A percentile compares a stretch with the other conserved stretches of the same genome.
Evolutionary conservation across 2,113 vertebrate genomes (phyloP).

Genomic region (Chionis minor): DNA sequence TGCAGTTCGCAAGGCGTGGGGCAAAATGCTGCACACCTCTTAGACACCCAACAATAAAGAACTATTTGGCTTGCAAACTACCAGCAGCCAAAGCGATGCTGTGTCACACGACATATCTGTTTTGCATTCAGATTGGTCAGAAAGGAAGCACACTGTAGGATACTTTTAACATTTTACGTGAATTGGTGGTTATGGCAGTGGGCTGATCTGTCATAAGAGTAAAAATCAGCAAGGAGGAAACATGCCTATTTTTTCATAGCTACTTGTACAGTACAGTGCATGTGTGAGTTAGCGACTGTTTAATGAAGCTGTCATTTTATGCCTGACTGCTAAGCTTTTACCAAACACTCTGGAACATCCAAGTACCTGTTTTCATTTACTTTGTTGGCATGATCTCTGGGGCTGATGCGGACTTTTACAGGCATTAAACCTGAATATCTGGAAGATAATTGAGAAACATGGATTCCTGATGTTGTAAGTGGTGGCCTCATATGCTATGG

Average conservation of each 20-base stretch:
- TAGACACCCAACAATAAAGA: neutral
- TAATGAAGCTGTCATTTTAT: neutral
- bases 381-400: neutral
- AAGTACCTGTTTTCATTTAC: neutral
- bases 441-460: neutral
- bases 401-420: neutral
- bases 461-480: neutral
- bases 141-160: neutral
- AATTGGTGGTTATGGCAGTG: neutral
- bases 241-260: neutral
- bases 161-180: neutral
- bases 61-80: neutral
- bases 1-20: neutral
- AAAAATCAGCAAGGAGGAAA: neutral
- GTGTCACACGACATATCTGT: neutral
- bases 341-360: neutral
- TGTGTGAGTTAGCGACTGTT: neutral
- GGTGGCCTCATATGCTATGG: neutral
- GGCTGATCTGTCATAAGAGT: neutral
- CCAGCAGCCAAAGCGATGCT: neutral
- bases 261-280: neutral
- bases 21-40: neutral
- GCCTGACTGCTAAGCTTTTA: neutral
- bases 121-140: neutral
- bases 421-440: neutral